Percentiles rank a stretch among this genome's conserved stretches.
Conservation (phyloP, 2,888 invertebrate species). For the Anoplius nigerrimus region DNA sequence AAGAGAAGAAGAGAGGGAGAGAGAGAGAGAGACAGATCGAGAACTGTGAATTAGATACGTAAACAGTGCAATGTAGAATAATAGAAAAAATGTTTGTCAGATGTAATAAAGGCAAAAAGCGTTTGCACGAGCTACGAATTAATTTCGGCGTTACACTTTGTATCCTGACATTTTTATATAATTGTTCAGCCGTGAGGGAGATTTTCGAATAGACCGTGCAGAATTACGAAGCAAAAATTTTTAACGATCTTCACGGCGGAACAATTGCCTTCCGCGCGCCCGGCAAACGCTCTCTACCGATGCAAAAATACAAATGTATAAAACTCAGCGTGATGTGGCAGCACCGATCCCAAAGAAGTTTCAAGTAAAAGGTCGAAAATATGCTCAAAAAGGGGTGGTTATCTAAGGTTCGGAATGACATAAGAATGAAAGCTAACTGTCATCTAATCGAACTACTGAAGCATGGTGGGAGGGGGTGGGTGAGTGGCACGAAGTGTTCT, state of each 20-base stretch:
- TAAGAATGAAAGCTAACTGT: conserved; percentile 36
- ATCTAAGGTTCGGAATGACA: conserved; percentile 25
- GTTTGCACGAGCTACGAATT: background rate
- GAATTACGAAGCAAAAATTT: too few relatives aligned
- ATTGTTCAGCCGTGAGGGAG: too few relatives aligned
- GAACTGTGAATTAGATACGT: conserved; percentile 24
- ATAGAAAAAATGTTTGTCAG: conserved; percentile 26
- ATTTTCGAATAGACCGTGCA: too few relatives aligned
- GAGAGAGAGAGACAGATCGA: too few relatives aligned
- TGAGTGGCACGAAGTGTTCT: conserved; percentile 22
- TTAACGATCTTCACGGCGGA: too few relatives aligned
- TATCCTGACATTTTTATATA: background rate
- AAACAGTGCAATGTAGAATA: conserved; percentile 41
- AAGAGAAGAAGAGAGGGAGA: conserved; percentile 22
- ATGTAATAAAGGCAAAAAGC: conserved; percentile 15
- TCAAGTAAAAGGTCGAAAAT: conserved; percentile 13
- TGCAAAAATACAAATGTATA: conserved; percentile 3
- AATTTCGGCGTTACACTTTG: background rate
- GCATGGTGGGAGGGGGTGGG: conserved; percentile 27
- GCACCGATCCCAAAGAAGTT: conserved; percentile 33
- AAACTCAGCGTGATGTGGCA: conserved; percentile 49
- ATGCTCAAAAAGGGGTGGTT: conserved; percentile 26
- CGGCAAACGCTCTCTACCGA: conserved; percentile 28
- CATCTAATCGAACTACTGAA: conserved; percentile 48
- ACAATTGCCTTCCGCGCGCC: too few relatives aligned